phyloP scores from a whole-genome alignment of 2,113 vertebrate species.

The Tichodroma muraria region DNA sequence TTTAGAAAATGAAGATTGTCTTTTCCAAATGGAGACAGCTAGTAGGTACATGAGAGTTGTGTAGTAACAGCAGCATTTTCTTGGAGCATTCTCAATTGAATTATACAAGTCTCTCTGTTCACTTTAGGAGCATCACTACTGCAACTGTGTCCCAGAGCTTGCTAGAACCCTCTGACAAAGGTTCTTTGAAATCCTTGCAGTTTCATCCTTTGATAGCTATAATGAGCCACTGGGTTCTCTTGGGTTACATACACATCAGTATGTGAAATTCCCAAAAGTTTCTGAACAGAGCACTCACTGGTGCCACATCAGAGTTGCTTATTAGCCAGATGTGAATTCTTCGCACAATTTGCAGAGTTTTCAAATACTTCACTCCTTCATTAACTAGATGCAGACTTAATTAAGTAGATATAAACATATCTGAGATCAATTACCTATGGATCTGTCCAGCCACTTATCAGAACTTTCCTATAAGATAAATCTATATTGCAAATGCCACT shows the following conservation, averaged over 20 bases:
- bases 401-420: neutral
- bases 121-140: neutral
- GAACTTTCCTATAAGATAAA: neutral
- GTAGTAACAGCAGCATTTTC: slow-evolving; percentile 11
- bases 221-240: neutral
- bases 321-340: neutral
- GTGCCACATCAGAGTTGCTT: neutral
- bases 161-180: neutral
- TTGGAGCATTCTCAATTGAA: neutral
- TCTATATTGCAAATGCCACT: neutral
- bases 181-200: slow-evolving; percentile 7
- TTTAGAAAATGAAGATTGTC: neutral
- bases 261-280: neutral
- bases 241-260: neutral
- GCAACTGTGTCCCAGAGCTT: neutral
- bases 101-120: neutral
- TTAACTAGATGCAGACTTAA: neutral
- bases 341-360: neutral
- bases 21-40: slow-evolving; percentile 40
- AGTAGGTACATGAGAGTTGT: neutral
- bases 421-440: neutral
- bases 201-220: neutral
- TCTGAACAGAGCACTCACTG: neutral
- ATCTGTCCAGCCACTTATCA: neutral
- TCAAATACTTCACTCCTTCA: neutral